Evolutionary conservation across 2,888 invertebrate genomes (phyloP), one percentile per base, ranked within the genome.

Genomic region (Lampropteryx suffumata): DNA sequence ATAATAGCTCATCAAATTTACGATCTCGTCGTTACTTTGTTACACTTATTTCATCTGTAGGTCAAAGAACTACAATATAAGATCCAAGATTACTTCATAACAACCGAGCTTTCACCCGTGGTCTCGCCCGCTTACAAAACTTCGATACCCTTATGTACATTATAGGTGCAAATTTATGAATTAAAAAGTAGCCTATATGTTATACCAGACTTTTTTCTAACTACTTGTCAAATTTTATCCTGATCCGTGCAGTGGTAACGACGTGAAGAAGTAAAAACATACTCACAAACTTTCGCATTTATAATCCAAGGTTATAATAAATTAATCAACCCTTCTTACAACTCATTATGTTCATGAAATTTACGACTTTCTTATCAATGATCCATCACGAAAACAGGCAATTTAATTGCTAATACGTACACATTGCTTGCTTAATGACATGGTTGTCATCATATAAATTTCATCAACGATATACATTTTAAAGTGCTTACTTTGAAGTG

Each of bases 321-420:
- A 35, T 40, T 35, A 45, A 40, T 45, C 14, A 30, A 41, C 30
- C 35, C 34, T 50, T 44, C 35, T 35, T 40, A 34, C 17, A 28
- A 29, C 41, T 46, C 28, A 44, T 46, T 39, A 46, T 28, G n/a
- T 27, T 43, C 35, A 37, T 45, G 37, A 28, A 32, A 36, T 53
- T 53, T 51, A 42, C 13, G 36, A 47, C 35, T 36, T 26, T 35
- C 27, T 13, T 47, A 54, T 54, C 51, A 44, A 17, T 50, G 47
- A 56, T 42, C 34, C 35, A 55, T 53, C 57, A 50, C 9, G 42
- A 29, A 13, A 43, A 34, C 30, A 35, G 13, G 53, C 32, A 49
- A 57, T 59, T 55, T 52, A 50, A 10, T 55, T 52, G 54, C 50
- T 61, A 61, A 57, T 59, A 36, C 17, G 14, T 42, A 35, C 34